phyloP scores from a whole-genome alignment of 2,797 vertebrate genomes.

The Trichosurus vulpecula region DNA sequence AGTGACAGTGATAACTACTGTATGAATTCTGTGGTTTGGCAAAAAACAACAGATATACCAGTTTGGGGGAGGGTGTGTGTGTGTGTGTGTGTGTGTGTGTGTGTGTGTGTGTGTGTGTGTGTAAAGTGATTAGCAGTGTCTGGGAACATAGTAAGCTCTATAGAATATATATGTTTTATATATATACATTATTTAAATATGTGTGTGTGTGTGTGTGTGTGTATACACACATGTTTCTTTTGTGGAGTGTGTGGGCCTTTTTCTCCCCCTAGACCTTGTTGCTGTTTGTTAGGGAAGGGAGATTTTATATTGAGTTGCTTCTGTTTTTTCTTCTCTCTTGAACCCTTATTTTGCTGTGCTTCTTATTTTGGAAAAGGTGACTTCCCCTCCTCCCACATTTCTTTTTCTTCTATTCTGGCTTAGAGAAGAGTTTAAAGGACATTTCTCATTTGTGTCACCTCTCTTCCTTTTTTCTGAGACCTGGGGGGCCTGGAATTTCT shows the following conservation, averaged over 20 bases:
- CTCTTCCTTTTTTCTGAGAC: neutral
- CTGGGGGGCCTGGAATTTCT: neutral
- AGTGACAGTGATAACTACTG: neutral
- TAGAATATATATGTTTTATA: neutral
- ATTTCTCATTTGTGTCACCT: neutral
- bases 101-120: neutral
- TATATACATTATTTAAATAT: neutral
- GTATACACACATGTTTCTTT: neutral
- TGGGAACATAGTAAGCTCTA: neutral
- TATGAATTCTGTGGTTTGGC: neutral
- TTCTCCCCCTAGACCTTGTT: neutral
- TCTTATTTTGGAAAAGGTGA: neutral
- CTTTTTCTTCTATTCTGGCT: neutral
- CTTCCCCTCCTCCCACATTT: neutral
- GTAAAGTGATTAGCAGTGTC: slow-evolving; percentile 23
- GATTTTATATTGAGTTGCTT: neutral
- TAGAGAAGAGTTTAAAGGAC: neutral
- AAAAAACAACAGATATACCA: neutral
- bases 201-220: neutral
- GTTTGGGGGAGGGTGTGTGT: neutral
- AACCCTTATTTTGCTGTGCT: neutral
- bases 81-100: neutral
- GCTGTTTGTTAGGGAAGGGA: neutral
- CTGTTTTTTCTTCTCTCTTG: neutral
- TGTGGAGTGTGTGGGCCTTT: neutral